These are phyloP conservation scores for Apis laboriosa DNA, from an alignment of 1,140 invertebrate species.

Conservation along the genomic window DNA sequence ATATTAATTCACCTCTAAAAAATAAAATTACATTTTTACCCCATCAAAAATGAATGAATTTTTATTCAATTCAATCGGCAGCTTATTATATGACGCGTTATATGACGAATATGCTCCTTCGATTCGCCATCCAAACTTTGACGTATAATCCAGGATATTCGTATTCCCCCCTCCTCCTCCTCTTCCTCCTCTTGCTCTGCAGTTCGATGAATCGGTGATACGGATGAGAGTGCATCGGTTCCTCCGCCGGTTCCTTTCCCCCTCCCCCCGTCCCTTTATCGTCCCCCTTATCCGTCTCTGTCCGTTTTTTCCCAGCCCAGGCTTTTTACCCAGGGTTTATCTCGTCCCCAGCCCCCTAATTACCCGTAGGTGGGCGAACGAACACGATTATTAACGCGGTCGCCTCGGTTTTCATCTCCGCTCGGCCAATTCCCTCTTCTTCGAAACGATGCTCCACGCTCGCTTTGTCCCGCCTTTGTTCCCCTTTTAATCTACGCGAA, in stretches of 20 bases:
- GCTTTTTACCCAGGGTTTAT: slow-evolving; percentile 19
- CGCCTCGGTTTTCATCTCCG: background rate
- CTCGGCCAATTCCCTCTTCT: background rate
- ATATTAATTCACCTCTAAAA: too few relatives aligned
- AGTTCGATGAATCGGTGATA: slow-evolving; percentile 17
- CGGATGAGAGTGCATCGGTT: slow-evolving; percentile 11
- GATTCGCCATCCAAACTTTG: background rate
- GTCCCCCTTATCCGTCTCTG: slow-evolving; percentile 27
- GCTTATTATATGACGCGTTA: background rate
- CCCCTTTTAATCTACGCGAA: slow-evolving; percentile 46
- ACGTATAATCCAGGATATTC: slow-evolving; percentile 7
- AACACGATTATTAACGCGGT: slow-evolving; percentile 30
- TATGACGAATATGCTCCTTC: background rate
- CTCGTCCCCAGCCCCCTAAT: slow-evolving; percentile 13
- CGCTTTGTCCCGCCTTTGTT: slow-evolving; percentile 31
- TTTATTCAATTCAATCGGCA: too few relatives aligned
- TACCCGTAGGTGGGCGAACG: background rate
- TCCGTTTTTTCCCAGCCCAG: background rate
- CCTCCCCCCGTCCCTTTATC: slow-evolving; percentile 20
- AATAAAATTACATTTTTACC: too few relatives aligned
- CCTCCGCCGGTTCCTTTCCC: background rate
- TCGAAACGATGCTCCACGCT: background rate
- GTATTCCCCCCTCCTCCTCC: background rate
- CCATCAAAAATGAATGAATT: too few relatives aligned
- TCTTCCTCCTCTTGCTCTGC: background rate